Evolutionary conservation across 23 tunicate genomes (phyloP).

Genomic region (Halocynthia aurantium): DNA sequence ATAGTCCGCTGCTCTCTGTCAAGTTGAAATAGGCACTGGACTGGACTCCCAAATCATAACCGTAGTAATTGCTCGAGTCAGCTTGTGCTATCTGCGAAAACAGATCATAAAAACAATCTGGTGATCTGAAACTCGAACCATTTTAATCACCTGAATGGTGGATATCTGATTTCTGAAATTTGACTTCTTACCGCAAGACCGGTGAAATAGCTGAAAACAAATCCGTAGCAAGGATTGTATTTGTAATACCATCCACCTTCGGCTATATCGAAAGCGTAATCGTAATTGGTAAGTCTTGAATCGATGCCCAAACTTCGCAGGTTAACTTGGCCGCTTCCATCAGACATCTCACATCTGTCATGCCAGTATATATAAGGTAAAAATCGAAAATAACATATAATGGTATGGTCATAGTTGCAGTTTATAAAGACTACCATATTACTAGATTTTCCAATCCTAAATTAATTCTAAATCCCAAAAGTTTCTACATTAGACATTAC

Average conservation of each 20-base stretch:
- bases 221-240: constrained; percentile 76
- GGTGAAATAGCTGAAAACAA: constrained; percentile 20
- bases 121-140: too few relatives aligned
- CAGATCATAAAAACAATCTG: too few relatives aligned
- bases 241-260: constrained; percentile 31
- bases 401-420: too few relatives aligned
- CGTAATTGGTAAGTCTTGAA: not conserved
- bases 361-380: not conserved
- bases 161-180: not conserved
- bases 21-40: constrained; percentile 37
- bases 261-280: constrained; percentile 9
- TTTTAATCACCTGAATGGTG: not conserved
- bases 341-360: constrained; percentile 69
- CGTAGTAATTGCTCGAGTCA: not conserved
- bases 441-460: too few relatives aligned
- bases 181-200: constrained; percentile 57
- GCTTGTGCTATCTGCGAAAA: constrained; percentile 28
- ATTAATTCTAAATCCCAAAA: too few relatives aligned
- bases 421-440: too few relatives aligned
- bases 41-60: constrained; percentile 65
- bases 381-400: too few relatives aligned
- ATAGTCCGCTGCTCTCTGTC: constrained; percentile 31
- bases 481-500: too few relatives aligned
- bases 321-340: constrained; percentile 49
- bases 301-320: constrained; percentile 32